phyloP scores from a whole-genome alignment of 2,797 vertebrate genomes.

The Spondyliosoma cantharus region DNA sequence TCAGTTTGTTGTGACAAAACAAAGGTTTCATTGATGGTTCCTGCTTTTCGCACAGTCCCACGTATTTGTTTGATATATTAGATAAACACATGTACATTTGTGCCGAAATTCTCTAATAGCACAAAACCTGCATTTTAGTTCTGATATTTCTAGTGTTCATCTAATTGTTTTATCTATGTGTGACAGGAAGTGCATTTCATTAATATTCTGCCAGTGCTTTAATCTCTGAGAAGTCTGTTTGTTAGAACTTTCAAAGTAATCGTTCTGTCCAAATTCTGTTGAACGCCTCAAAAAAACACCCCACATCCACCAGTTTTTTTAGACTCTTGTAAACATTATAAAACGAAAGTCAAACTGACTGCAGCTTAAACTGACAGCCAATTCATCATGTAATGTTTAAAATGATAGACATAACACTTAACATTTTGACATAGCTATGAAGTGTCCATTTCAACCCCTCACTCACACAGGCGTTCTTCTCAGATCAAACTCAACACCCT shows the following conservation, averaged over 20 bases:
- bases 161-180: background rate
- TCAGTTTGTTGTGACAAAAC: background rate
- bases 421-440: slow-evolving; percentile 22
- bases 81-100: background rate
- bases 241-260: background rate
- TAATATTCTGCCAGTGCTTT: background rate
- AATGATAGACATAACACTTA: slow-evolving; percentile 19
- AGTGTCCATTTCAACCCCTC: background rate
- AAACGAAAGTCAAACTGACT: background rate
- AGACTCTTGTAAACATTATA: background rate
- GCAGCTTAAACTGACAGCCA: background rate
- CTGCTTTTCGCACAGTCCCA: too few relatives aligned
- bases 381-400: slow-evolving; percentile 30
- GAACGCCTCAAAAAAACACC: background rate
- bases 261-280: slow-evolving; percentile 2
- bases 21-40: too few relatives aligned
- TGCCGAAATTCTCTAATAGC: background rate
- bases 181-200: background rate
- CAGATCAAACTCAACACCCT: background rate
- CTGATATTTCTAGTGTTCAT: background rate
- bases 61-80: background rate
- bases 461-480: slow-evolving; percentile 14
- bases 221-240: slow-evolving; percentile 12
- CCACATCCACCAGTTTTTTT: background rate
- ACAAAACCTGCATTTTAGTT: background rate